Evolutionary conservation across 2,888 invertebrate species (phyloP), one percentile per base, ranked within the genome.

Genomic region (Lasioglossum malachurum): DNA sequence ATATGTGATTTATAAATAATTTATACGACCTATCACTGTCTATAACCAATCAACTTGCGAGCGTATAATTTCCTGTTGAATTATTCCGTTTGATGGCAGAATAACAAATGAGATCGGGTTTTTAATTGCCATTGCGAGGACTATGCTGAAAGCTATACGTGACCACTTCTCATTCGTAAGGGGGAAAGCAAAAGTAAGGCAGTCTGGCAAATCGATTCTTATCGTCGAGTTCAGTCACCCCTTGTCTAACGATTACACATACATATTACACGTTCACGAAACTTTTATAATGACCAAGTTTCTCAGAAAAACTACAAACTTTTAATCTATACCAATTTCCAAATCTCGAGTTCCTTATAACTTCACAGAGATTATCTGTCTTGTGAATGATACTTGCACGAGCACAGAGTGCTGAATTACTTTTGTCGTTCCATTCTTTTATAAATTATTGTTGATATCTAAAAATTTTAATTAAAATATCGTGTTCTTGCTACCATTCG

Each of bases 131-230:
- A 2, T 19, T 53, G 23, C 60, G 41, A 46, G 16, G 35, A 16
- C 46, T 31, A 73, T 53, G 53, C 19, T 23, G 38, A 73, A 75
- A 75, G 16, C 14, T 81, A 64, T 72, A 38, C n/a, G 57, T 41
- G 60, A 76, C 19, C 60, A 27, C 72, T 35, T 60, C 67, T 49
- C 77, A 80, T 77, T 78, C 46, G 57, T 35, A 71, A 46, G 72
- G 81, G 81, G 81, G 74, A 85, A 87, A 84, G 75, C 78, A 87
- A 84, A 91, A 89, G 89, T 90, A 90, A 88, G 88, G 77, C 88
- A 88, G 82, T 88, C 87, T 78, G 86, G 76, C 72, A 83, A 88
- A 91, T 91, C 88, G 90, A 91, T 89, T 75, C 80, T 90, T 86
- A 91, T 86, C 87, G 84, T 57, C 57, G 53, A 78, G 89, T 88